Base-by-base conservation (phyloP, 2,888 invertebrate genomes). In the Pherbina coryleti region DNA sequence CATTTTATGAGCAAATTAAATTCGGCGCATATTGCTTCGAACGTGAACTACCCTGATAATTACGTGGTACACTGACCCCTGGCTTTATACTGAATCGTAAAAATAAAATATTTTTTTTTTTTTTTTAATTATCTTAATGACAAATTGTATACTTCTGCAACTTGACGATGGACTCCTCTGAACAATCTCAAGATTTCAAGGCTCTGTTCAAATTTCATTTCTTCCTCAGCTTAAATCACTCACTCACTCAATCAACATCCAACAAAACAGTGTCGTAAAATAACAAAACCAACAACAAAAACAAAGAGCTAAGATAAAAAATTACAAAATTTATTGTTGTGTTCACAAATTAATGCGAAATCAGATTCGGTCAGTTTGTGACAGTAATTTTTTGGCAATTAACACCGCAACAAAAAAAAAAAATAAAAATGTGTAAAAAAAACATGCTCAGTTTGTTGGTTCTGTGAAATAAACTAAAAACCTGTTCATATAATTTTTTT, bases 331-430 rank as follows among this genome's bases (percentile, higher is more conserved):
- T 69, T 69, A 69, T 69, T 19, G 22, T 69, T 62, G 25, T 73
- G 62, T n/a, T 17, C n/a, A 49, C 44, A 73, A 73, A 73, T 73
- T 73, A 73, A 62, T 73, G 73, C 49, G 62, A 73, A 49, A 60
- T 49, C 72, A 73, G 49, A 44, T 73, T 62, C 53, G 37, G 60
- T 3, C 60, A 60, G 73, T 62, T 73, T 62, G 73, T 73, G 73
- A 73, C 73, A 73, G 44, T 73, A 73, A 73, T 73, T 73, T 73
- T 62, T 44, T 44, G 49, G 37, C 49, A 73, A 73, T 73, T 73
- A 73, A 73, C 60, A 62, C 60, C 11, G 44, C 14, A 11, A 44
- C 11, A 44, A 44, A 44, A 44, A 44, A 44, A 44, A 44, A 44
- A 44, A 44, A 44, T 37, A 44, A 44, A 44, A 44, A 44, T 11